A percentile compares a stretch with the other conserved stretches of the same genome.
Conservation (phyloP, 2,888 invertebrate species). For the Spodoptera picta region DNA sequence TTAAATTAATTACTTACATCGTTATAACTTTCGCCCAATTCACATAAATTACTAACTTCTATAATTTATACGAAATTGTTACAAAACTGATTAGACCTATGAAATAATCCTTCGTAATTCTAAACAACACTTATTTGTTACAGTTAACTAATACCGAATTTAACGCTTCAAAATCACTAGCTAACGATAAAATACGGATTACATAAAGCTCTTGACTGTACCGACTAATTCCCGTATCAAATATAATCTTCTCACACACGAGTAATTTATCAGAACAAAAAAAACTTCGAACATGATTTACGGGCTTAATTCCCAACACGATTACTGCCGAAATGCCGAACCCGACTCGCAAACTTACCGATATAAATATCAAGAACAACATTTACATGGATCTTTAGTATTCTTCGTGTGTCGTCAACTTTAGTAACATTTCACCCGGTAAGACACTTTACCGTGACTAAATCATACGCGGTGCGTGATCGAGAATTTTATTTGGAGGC, state of each 20-base stretch:
- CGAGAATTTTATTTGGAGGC: constrained; percentile 11
- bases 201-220: constrained; percentile 20
- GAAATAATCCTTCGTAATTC: too few species aligned
- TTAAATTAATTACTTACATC: too few species aligned
- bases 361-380: constrained; percentile 76
- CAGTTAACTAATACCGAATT: too few species aligned
- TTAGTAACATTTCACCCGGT: constrained; percentile 76
- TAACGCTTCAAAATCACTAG: too few species aligned
- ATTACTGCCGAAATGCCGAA: constrained; percentile 59
- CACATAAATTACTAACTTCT: too few species aligned
- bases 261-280: constrained; percentile 52
- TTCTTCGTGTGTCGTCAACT: constrained; percentile 72
- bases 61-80: too few species aligned
- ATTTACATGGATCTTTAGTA: constrained; percentile 76
- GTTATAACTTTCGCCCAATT: too few species aligned
- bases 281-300: constrained; percentile 66
- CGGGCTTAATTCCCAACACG: constrained; percentile 60
- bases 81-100: too few species aligned
- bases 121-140: too few species aligned
- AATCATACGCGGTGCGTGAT: constrained; percentile 69
- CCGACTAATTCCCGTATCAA: constrained; percentile 45
- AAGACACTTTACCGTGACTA: constrained; percentile 75
- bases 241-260: constrained; percentile 51
- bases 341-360: constrained; percentile 64
- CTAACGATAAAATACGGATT: constrained; percentile 4